Conservation (phyloP, 2,797 vertebrate genomes). For the Gastrophryne carolinensis region DNA sequence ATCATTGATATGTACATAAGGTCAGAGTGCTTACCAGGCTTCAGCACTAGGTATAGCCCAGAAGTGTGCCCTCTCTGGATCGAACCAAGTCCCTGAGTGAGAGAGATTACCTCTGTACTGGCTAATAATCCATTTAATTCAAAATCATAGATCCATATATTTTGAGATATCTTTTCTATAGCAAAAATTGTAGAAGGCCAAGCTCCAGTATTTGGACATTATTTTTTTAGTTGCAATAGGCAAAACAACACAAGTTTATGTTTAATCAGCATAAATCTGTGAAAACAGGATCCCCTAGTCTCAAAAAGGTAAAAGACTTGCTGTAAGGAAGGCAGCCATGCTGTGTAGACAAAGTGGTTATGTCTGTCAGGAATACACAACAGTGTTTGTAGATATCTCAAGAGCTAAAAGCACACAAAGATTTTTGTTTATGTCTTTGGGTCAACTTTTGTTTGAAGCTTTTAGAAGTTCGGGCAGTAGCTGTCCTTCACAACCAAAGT, state of each 20-base stretch:
- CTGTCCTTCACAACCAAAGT: not conserved
- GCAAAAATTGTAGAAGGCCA: not conserved
- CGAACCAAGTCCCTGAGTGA: too few relatives aligned
- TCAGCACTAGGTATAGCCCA: too few relatives aligned
- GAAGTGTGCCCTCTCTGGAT: too few relatives aligned
- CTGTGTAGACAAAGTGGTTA: not conserved
- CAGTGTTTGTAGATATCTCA: not conserved
- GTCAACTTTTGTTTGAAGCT: constrained; percentile 6
- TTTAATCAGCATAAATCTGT: constrained; percentile 18
- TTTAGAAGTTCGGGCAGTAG: not conserved
- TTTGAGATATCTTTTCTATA: not conserved
- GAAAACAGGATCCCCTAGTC: not conserved
- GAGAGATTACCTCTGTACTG: too few relatives aligned
- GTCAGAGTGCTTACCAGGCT: too few relatives aligned
- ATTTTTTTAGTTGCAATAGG: not conserved
- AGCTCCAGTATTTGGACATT: not conserved
- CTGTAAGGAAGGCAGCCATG: not conserved
- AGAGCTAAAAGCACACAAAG: not conserved
- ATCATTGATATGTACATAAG: too few relatives aligned
- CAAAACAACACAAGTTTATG: not conserved
- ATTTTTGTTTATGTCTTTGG: not conserved
- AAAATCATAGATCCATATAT: too few relatives aligned
- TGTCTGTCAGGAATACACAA: not conserved
- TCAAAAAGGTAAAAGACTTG: not conserved
- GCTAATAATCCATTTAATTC: too few relatives aligned